Base-by-base conservation (phyloP, 64 coral and sea anemone genomes). In the Actinia tenebrosa region DNA sequence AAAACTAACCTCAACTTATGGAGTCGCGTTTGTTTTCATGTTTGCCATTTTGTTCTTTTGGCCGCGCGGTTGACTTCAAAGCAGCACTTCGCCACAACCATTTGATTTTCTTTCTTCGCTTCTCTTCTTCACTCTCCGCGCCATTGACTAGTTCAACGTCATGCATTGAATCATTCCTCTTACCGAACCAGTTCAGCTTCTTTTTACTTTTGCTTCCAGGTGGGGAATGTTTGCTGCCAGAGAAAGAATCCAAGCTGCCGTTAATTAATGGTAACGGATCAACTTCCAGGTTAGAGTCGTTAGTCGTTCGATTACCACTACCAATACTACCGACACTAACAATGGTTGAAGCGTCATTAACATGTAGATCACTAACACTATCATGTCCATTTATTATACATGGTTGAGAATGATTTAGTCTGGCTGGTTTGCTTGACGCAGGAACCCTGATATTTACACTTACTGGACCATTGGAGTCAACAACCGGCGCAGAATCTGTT, bases 81-180 rank as follows among this genome's bases (percentile, higher is more conserved):
- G 84, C 61, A 58, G 90, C 90, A 45, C 84, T 82, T 55, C 86
- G 86, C 90, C 90, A 92, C 78, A 92, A 45, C 90, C 90, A 87
- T 60, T 80, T 92, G 56, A 87, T 55, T 52, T 92, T 92, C 56
- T 60, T 85, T 80, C 90, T 80, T 44, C 78, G 71, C 3, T 56
- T 71, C 66, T 92, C 90, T 11, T 92, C 90, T 1, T 92, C 90
- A 68, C 79, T 92, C 55, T 92, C 90, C 78, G 45, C 43, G 43
- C 54, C 77, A 56, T 58, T 84, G 1, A 83, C 82, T 13, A 59
- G 62, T 75, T 92, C 85, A 80, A 83, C 77, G 45, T 91, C 89
- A 3, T 77, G 77, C 16, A 84, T 80, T 15, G 71, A 87, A 20
- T 92, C 90, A 58, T 71, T 77, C 23, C 64, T 69, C 45, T 77